Evolutionary conservation across 2,888 invertebrate species (phyloP).

Genomic region (Polia nebulosa): DNA sequence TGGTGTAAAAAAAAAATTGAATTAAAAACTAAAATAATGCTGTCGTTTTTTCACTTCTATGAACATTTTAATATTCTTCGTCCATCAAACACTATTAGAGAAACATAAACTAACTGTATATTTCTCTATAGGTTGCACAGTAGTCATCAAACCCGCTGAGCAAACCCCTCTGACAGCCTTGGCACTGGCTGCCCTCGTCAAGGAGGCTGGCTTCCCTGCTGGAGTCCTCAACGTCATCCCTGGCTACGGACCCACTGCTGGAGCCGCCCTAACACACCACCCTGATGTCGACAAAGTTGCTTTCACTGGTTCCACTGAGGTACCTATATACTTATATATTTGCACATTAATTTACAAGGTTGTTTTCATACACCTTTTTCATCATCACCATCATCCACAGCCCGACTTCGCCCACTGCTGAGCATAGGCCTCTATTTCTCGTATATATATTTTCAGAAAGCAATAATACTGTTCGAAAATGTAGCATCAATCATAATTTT

Average conservation of each 20-base stretch:
- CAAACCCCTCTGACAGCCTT: slow-evolving; percentile 98
- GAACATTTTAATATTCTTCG: neutral
- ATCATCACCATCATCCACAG: too few species aligned
- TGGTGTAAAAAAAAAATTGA: too few species aligned
- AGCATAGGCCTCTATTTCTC: too few species aligned
- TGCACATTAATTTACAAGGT: neutral
- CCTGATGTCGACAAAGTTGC: slow-evolving; percentile 96
- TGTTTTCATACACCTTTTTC: too few species aligned
- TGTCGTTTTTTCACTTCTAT: too few species aligned
- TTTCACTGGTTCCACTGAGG: slow-evolving; percentile 91
- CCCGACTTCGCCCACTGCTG: too few species aligned
- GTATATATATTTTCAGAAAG: too few species aligned
- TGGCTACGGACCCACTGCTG: slow-evolving; percentile 95
- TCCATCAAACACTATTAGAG: neutral
- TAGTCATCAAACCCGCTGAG: slow-evolving; percentile 98
- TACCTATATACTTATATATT: slow-evolving; percentile 66
- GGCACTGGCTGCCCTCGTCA: slow-evolving; percentile 95
- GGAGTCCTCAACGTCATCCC: slow-evolving; percentile 97
- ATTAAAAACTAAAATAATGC: too few species aligned
- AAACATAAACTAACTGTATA: neutral
- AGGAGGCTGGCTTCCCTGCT: slow-evolving; percentile 97
- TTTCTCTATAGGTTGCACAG: slow-evolving; percentile 92
- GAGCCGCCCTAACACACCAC: slow-evolving; percentile 94
- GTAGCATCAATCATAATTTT: neutral
- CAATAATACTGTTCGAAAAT: neutral